Evolutionary conservation across 2,113 vertebrate species (phyloP).

Genomic region (Rhombomys opimus): DNA sequence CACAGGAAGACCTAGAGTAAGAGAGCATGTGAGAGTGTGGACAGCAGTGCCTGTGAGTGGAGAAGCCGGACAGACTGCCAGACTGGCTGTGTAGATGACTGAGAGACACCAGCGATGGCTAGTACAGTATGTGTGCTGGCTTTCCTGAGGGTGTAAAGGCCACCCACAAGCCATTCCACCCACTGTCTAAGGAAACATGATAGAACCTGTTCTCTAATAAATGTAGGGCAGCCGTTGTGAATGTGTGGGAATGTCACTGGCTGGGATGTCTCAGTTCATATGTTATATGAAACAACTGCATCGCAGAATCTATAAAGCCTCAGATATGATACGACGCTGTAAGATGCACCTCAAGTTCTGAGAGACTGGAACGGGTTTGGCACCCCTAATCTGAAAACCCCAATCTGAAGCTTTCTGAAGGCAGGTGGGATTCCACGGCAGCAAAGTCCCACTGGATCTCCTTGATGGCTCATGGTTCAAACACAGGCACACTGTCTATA

Average conservation of each 20-base stretch:
- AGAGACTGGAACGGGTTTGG: background rate
- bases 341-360: background rate
- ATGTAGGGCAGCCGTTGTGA: background rate
- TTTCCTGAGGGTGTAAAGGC: background rate
- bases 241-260: background rate
- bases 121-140: background rate
- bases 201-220: background rate
- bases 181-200: background rate
- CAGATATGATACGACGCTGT: background rate
- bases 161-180: background rate
- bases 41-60: background rate
- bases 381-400: background rate
- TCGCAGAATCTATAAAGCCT: background rate
- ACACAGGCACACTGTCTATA: background rate
- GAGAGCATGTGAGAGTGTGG: fast-evolving
- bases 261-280: background rate
- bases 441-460: background rate
- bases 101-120: background rate
- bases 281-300: background rate
- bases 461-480: background rate
- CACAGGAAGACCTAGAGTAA: too few relatives aligned
- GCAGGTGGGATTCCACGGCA: background rate
- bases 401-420: background rate
- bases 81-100: fast-evolving
- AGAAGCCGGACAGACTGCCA: background rate